Percentiles rank a stretch among this genome's conserved stretches.
Evolutionary conservation across 2,888 invertebrate genomes (phyloP).

Genomic region (Eretmocerus hayati): DNA sequence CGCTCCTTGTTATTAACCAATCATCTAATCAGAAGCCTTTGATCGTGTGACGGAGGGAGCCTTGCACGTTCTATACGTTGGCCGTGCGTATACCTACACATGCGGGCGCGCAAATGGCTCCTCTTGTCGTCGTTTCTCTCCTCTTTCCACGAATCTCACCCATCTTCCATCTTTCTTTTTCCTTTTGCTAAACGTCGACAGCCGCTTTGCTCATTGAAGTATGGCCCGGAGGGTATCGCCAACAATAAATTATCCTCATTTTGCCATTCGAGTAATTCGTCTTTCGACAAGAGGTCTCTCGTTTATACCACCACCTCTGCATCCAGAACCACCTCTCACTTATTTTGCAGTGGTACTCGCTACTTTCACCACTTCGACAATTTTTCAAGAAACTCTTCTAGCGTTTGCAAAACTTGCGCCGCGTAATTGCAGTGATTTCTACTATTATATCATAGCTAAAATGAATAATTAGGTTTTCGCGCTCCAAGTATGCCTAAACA

Average conservation of each 20-base stretch:
- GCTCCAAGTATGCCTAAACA: no score
- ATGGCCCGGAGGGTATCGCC: not conserved
- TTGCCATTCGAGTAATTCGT: not conserved
- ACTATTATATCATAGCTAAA: not conserved
- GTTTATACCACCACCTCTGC: slow-evolving; percentile 24
- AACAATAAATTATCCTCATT: not conserved
- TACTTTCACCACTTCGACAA: not conserved
- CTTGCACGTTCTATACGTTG: slow-evolving; percentile 21
- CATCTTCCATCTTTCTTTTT: no score
- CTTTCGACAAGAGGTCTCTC: not conserved
- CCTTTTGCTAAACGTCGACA: not conserved
- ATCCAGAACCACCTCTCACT: no score
- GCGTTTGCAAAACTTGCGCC: not conserved
- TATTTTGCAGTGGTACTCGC: not conserved
- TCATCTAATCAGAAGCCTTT: slow-evolving; percentile 30
- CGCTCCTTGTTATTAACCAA: slow-evolving; percentile 31
- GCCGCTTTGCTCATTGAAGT: slow-evolving; percentile 5
- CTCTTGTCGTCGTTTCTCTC: not conserved
- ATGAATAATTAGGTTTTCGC: not conserved
- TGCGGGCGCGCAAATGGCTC: not conserved
- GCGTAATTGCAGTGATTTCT: not conserved
- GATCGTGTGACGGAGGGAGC: slow-evolving; percentile 11
- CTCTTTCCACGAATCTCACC: not conserved
- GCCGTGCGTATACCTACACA: not conserved
- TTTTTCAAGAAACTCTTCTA: not conserved